Base-by-base conservation (phyloP, 2,888 invertebrate genomes). In the Polyommatus icarus region DNA sequence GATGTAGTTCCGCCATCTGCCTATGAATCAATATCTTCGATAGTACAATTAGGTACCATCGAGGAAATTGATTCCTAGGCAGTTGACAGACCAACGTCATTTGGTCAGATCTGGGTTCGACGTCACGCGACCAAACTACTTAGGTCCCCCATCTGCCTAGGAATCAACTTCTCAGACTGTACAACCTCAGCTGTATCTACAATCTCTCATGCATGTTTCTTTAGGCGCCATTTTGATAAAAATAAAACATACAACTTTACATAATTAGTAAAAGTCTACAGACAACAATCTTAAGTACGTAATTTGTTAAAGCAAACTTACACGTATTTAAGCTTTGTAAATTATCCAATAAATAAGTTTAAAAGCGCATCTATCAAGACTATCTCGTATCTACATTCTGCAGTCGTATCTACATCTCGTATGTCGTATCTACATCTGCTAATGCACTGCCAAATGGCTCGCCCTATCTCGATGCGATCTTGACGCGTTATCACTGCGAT, bases 391-490 rank as follows among this genome's bases (percentile, higher is more conserved):
- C 61, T 32, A 54, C 54, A 18, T 54, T 54, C 24, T 18, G 3
- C 10, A 10, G 46, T 67, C 61, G 7, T n/a, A 61, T 61, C 61
- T 29, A 50, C 50, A 15, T 50, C 36, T 40, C 32, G 6, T 7
- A 40, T 40, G 7, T 40, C 40, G 40, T 40, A 10, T 15, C 24
- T 29, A 67, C 67, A 67, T 67, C 29, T 67, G 67, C 67, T 67
- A 67, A 67, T 67, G 67, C 67, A 32, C 67, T 67, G 67, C 67
- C 29, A 67, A 67, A 67, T 32, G 67, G 67, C 67, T 67, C 18
- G 67, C 29, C 67, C 67, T 67, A 67, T 67, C 67, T 24, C 15
- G 67, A 67, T 67, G 67, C 15, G 32, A 67, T 67, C 67, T 67
- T 29, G 67, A 29, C 29, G 29, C 67, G 67, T 67, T 67, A 67